These are phyloP conservation scores for Piaya cayana DNA, from an alignment of 2,113 vertebrate genomes.

Conservation along the genomic window DNA sequence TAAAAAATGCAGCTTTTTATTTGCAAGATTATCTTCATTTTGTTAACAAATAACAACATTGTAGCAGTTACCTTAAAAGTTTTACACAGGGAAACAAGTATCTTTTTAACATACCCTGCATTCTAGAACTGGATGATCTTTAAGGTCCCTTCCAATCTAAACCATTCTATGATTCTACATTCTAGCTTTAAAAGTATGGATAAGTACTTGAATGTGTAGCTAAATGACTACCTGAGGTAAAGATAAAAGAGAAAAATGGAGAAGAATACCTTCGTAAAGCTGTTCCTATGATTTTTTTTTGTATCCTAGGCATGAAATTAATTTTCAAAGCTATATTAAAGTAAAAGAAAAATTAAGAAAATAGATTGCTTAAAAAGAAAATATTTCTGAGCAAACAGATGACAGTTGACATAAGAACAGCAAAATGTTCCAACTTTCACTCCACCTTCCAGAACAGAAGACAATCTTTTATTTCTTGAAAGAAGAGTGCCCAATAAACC, in stretches of 20 bases:
- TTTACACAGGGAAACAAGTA: neutral
- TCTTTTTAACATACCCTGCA: neutral
- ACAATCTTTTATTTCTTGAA: neutral
- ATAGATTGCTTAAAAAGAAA: neutral
- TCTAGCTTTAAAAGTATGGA: neutral
- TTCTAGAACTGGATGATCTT: neutral
- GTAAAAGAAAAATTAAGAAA: neutral
- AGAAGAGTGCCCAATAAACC: neutral
- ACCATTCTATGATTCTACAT: neutral
- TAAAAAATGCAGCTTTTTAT: neutral
- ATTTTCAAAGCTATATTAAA: neutral
- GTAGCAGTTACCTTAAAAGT: neutral
- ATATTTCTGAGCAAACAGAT: neutral
- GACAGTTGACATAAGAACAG: neutral
- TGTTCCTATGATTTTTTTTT: neutral
- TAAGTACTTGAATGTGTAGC: neutral
- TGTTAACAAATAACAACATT: neutral
- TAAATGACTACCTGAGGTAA: neutral
- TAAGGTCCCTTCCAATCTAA: no score
- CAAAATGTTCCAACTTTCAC: neutral
- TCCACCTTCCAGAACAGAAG: neutral
- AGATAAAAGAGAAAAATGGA: neutral
- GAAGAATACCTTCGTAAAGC: neutral
- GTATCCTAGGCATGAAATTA: neutral
- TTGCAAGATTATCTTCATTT: neutral